Base-by-base conservation (phyloP, 2,888 invertebrate species). In the Micoletzkya japonica region DNA sequence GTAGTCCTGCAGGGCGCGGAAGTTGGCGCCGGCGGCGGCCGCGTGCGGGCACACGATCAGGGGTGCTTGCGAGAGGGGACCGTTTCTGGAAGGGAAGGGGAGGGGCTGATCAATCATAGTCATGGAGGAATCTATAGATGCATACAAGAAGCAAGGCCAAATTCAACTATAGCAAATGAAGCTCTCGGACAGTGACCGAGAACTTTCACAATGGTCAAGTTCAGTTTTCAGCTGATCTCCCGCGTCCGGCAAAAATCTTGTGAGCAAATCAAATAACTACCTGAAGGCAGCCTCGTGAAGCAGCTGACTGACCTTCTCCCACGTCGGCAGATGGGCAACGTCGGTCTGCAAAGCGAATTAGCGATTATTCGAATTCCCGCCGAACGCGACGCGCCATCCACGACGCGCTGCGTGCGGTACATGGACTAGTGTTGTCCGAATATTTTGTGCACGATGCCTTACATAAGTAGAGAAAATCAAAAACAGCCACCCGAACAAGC, bases 281-380 rank as follows among this genome's bases (percentile, higher is more conserved):
- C 64, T 64, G 64, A 26, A 64, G 4, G 64, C 64, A 34, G 64
- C 64, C 52, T 64, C 64, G 64, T 64, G 64, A 30, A 64, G 52
- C 7, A 64, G 36, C 36, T 64, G 64, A 10, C 24, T 28, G 24
- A 64, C 64, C 4, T 36, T 30, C 3, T 64, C 64, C 20, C 39
- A 64, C 50, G 52, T 52, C 36, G 50, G 24, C 28, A 52, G 64
- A 64, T 64, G 50, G 30, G 64, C 64, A 28, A 64, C 36, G 28
- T 64, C 64, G 24, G 64, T 30, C 64, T 64, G 26, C 20, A 52
- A 20, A 34, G 1, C 24, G n/a, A n/a, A n/a, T n/a, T n/a, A n/a
- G n/a, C n/a, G n/a, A n/a, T n/a, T n/a, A n/a, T n/a, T n/a, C n/a
- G n/a, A n/a, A n/a, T n/a, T n/a, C n/a, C n/a, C n/a, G n/a, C n/a